Evolutionary conservation across 2,113 vertebrate species (phyloP).

Genomic region (Nesoenas mayeri): DNA sequence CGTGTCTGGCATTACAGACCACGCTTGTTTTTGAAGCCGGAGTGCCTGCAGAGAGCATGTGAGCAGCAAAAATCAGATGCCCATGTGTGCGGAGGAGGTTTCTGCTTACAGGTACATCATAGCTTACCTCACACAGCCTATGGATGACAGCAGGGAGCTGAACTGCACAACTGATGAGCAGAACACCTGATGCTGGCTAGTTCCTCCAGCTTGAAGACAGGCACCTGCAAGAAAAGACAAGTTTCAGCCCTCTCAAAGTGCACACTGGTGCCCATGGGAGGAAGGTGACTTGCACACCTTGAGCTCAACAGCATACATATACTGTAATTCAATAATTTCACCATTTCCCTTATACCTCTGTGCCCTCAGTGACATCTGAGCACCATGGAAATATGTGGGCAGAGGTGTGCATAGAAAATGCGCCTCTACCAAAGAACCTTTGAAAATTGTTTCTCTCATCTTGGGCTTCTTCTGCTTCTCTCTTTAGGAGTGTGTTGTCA

Average conservation of each 20-base stretch:
- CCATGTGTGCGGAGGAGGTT: neutral
- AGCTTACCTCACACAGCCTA: neutral
- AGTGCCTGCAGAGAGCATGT: neutral
- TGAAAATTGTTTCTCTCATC: neutral
- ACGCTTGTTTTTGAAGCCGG: neutral
- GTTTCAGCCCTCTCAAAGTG: neutral
- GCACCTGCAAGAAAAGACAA: neutral
- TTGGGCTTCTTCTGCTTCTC: neutral
- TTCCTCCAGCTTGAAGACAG: neutral
- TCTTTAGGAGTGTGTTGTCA: neutral
- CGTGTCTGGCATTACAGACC: neutral
- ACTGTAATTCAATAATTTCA: neutral
- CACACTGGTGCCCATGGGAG: neutral
- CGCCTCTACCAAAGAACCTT: neutral
- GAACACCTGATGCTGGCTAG: neutral
- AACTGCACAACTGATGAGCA: neutral
- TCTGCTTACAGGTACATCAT: neutral
- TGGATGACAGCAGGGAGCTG: neutral
- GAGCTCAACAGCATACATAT: neutral
- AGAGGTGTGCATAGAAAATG: neutral
- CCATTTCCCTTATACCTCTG: rapidly evolving
- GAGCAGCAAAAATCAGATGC: neutral
- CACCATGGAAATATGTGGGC: neutral
- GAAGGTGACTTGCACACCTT: neutral
- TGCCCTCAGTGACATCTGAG: neutral